Base-by-base conservation (phyloP, 2,797 vertebrate species). In the Liparis tanakae region DNA sequence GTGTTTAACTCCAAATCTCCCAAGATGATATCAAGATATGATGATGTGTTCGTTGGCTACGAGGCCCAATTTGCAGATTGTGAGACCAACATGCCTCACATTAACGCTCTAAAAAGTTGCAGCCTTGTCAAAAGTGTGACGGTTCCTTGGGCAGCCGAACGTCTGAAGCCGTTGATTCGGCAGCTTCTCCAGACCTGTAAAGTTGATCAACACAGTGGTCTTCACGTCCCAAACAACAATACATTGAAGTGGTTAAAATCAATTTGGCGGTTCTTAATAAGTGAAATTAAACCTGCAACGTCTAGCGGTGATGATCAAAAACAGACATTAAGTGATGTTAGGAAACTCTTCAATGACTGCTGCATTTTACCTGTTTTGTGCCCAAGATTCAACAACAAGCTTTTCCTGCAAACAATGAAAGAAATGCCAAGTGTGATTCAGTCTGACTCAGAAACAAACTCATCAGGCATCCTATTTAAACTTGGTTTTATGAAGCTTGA, bases 321-420 rank as follows among this genome's bases (percentile, higher is more conserved):
- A 12, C 65, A 86, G 46, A 82, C 75, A 39, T 36, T 89, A 36
- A 74, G 39, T 56, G 70, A 79, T 43, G 84, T 94, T n/a, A 87
- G 34, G 37, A 10, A 90, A 58, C 54, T 93, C 63, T 91, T 95
- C 39, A 63, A 10, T 1, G 66, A 90, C 67, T 89, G 74, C 58
- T 87, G 64, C 18, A 89, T 95, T 62, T 67, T 95, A 39, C 94
- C 92, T 13, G 92, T 94, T 44, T 56, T 91, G 34, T 88, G 86
- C 44, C 89, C 86, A 58, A 86, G 69, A 46, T 78, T 76, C 74
- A 85, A 87, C 0, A 77, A 91, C 50, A 87, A 75, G 22, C 58
- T 0, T 10, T 74, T 90, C 8, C 78, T 95, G 10, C 76, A 87
- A 82, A 85, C 55, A 78, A 72, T 94, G 70, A 78, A 66, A 20